phyloP scores from a whole-genome alignment of 2,113 vertebrate genomes.

The Manacus vitellinus region DNA sequence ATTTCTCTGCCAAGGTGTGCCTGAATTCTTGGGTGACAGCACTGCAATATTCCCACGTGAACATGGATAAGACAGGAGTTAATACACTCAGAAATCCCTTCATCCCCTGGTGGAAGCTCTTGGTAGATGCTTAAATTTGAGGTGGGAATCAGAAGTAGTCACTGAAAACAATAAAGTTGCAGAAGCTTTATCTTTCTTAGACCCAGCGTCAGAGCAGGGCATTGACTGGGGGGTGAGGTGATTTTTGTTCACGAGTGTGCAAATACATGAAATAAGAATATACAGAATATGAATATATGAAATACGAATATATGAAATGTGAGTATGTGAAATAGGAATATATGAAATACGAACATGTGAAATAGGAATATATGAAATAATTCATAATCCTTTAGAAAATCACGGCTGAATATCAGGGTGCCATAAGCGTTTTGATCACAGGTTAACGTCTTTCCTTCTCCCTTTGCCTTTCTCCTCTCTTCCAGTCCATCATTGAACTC shows the following conservation, averaged over 20 bases:
- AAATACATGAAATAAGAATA: background rate
- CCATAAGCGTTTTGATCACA: fast-evolving
- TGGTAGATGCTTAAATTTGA: background rate
- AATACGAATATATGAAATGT: no score
- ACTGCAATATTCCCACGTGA: background rate
- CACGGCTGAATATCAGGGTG: background rate
- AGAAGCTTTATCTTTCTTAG: background rate
- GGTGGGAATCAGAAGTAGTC: background rate
- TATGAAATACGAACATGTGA: no score
- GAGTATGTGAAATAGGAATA: no score
- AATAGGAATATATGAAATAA: background rate
- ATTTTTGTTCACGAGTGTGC: background rate
- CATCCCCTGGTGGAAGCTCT: background rate
- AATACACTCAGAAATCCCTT: background rate
- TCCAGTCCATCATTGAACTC: conserved; percentile 81
- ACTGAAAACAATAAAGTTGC: background rate
- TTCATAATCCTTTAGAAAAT: background rate
- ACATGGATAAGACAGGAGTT: background rate
- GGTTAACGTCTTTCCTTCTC: background rate
- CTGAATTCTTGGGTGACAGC: background rate
- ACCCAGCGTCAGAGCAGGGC: background rate
- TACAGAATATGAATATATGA: no score
- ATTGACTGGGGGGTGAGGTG: background rate
- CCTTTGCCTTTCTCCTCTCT: background rate
- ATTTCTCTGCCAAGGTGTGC: background rate